Evolutionary conservation across 2,888 invertebrate species (phyloP), one percentile per base, ranked within the genome.

Genomic region (Himalopsyche anomala): DNA sequence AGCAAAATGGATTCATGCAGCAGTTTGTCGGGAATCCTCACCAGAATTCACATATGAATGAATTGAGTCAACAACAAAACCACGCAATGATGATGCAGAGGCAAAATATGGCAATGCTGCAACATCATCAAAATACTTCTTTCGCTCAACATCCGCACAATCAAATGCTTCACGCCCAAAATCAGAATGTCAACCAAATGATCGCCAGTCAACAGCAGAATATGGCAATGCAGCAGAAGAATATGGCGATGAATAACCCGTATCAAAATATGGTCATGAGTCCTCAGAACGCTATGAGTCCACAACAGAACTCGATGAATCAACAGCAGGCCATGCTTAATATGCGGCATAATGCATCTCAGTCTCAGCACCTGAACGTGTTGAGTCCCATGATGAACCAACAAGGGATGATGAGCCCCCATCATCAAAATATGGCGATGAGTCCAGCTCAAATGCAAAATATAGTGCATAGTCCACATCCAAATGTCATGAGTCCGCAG

Each of bases 361-460:
- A 74, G 74, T 74, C 74, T 74, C 74, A 74, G 74, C 85, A 82
- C 28, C 80, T 82, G 82, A 86, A 88, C 81, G 82, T 85, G 2
- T 85, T 84, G 85, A 86, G 86, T 80, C 86, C 86, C 9, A 86
- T 93, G 36, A 92, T 92, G 38, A 85, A 87, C 36, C 45, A 56
- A 12, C 85, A 85, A 40, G 19, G 17, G 2, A 92, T 92, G 92
- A 92, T 92, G 92, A 92, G 92, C 62, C 92, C 92, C 5, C 92
- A 92, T 89, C 92, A 93, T 85, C 92, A 92, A 0, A 93, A 92
- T 89, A 92, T 93, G 87, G 91, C 92, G 90, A 93, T 93, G 93
- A 93, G 93, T 89, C 92, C 92, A 38, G 90, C 91, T 80, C 92
- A 92, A 84, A 90, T 92, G 4, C 93, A 92, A 89, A 93, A 92